Base-by-base conservation (phyloP, 1,140 invertebrate species). In the Hycleus phaleratus region DNA sequence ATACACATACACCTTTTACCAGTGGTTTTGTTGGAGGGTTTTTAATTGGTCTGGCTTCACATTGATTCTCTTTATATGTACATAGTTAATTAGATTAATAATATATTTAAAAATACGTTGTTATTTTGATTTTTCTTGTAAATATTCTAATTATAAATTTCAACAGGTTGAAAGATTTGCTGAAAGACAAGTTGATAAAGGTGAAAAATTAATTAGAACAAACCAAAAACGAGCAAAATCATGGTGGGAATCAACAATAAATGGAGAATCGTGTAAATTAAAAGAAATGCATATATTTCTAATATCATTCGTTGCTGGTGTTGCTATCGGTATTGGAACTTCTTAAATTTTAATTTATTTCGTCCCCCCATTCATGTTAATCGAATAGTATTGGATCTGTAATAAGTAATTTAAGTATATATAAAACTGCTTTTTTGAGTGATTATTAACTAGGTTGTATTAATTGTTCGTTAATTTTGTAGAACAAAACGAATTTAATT, bases 11-110 rank as follows among this genome's bases (percentile, higher is more conserved):
- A 59, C 85, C 85, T 75, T 79, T 90, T 71, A 85, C 87, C 57
- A 81, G 85, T 71, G 87, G 89, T 74, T 94, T 91, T 81, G 77
- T 84, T 74, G 90, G 89, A 73, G 91, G 91, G 73, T 89, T 93
- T 76, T 81, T 93, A 66, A 81, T 93, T 49, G 65, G 65, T 53
- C 61, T 63, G 49, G 63, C 63, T 24, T 60, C 57, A 26, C 58
- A 57, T 47, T 63, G 56, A 54, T 9, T 42, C 3, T 10, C 4
- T 42, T 42, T 42, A 42, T 42, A 42, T 42, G 4, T 42, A 42
- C 4, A 4, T 42, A 32, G 32, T 10, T 42, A 26, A 18, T 54
- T 18, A 18, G 18, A 18, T 18, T 1, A 18, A 18, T 12, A 12
- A 12, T 18, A 18, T 18, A 18, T 18, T 18, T 18, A 18, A 18